Conservation (phyloP, 2,888 invertebrate genomes). For the Drosophila quasianomalipes region DNA sequence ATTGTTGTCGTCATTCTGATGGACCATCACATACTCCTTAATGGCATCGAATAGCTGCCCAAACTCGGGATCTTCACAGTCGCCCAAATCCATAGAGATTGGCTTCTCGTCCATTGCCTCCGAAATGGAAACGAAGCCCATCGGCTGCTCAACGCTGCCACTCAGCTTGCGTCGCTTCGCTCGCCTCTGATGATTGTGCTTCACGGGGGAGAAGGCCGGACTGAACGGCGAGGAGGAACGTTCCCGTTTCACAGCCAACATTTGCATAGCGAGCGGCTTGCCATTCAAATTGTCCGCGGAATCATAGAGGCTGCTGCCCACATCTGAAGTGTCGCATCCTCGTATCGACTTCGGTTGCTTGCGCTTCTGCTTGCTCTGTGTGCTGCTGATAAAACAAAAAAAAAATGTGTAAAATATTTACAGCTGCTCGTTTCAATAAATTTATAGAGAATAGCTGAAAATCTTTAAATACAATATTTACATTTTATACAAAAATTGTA, state of each 20-base stretch:
- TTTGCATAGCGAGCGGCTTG: slow-evolving; percentile 26
- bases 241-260: slow-evolving; percentile 69
- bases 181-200: slow-evolving; percentile 51
- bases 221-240: slow-evolving; percentile 83
- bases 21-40: slow-evolving; percentile 78
- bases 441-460: not conserved
- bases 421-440: not conserved
- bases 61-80: slow-evolving; percentile 69
- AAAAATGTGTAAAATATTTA: not conserved
- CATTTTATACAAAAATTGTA: not conserved
- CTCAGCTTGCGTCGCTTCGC: slow-evolving; percentile 79
- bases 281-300: slow-evolving; percentile 76
- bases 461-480: not conserved
- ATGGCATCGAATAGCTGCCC: slow-evolving; percentile 74
- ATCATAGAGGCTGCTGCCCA: slow-evolving; percentile 82
- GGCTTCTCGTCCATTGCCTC: slow-evolving; percentile 33
- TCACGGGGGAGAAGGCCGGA: slow-evolving; percentile 83
- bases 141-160: slow-evolving; percentile 37
- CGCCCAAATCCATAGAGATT: slow-evolving; percentile 41
- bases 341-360: slow-evolving; percentile 40
- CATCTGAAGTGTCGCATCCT: slow-evolving; percentile 76
- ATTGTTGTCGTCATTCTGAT: slow-evolving; percentile 67
- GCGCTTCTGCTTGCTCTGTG: slow-evolving; percentile 51
- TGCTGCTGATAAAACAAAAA: slow-evolving; percentile 48
- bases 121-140: slow-evolving; percentile 11